Percentiles rank a stretch among this genome's conserved stretches.
phyloP scores from a whole-genome alignment of 2,113 vertebrate genomes.

The Halcyon malimbica region DNA sequence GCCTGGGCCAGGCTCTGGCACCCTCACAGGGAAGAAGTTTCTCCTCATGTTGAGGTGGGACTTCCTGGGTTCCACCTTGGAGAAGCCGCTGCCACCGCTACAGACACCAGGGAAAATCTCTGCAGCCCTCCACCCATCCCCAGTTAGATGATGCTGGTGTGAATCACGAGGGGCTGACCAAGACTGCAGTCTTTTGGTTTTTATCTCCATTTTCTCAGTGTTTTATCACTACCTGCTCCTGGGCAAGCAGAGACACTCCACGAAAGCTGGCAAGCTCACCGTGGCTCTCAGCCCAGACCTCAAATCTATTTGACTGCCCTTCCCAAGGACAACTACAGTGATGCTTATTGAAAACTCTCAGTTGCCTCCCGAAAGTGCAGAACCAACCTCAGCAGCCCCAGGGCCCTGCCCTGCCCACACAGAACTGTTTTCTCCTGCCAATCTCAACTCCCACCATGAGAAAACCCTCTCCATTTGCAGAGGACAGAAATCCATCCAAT shows the following conservation, averaged over 20 bases:
- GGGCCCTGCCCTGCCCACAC: background rate
- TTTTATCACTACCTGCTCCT: background rate
- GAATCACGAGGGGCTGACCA: accelerated
- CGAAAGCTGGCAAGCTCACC: background rate
- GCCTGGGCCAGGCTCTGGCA: too few species aligned
- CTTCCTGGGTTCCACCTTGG: too few species aligned
- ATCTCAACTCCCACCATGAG: background rate
- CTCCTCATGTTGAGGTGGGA: too few species aligned
- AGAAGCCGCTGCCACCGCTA: background rate
- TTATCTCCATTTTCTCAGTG: accelerated
- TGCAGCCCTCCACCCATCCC: background rate
- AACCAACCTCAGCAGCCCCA: background rate
- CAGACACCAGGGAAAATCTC: background rate
- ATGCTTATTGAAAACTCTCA: background rate
- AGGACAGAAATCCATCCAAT: background rate
- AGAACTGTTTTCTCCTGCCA: background rate
- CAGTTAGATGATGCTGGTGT: accelerated
- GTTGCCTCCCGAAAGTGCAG: background rate
- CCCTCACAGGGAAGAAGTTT: too few species aligned
- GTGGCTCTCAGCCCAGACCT: background rate
- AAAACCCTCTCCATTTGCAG: background rate
- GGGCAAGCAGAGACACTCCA: background rate
- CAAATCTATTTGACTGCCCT: background rate
- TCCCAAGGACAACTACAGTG: background rate
- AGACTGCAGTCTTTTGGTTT: background rate